Percentiles rank a stretch among this genome's conserved stretches.
These are phyloP conservation scores for Lottia scabra DNA, from an alignment of 2,888 invertebrate species.

Conservation along the genomic window DNA sequence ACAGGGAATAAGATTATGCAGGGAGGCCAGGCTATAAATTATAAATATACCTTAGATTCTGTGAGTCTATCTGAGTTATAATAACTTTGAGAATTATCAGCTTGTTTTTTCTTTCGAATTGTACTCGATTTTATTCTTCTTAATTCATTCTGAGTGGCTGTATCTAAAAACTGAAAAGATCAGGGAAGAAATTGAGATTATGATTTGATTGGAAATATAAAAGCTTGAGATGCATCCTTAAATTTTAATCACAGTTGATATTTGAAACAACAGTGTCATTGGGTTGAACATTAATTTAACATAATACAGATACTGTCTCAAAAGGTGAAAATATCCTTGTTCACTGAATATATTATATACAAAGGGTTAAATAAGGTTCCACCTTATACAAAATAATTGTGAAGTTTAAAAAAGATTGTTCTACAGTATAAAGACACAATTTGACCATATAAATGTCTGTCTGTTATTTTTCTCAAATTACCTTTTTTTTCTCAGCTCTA, in stretches of 20 bases:
- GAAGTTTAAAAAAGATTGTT: no score
- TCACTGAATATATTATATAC: no score
- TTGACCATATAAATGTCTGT: no score
- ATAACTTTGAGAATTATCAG: constrained; percentile 38
- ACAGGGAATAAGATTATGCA: no score
- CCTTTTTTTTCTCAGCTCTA: constrained; percentile 51
- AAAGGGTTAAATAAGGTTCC: no score
- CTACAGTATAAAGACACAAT: no score
- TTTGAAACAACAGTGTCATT: no score
- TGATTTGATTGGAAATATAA: not conserved
- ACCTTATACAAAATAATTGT: no score
- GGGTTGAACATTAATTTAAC: no score
- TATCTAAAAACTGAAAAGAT: constrained; percentile 48
- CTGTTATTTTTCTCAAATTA: constrained; percentile 22
- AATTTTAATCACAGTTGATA: not conserved
- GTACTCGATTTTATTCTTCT: constrained; percentile 60
- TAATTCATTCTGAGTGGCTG: constrained; percentile 59
- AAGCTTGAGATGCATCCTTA: not conserved
- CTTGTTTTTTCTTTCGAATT: constrained; percentile 51
- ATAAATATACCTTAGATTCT: constrained; percentile 47
- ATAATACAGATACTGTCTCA: no score
- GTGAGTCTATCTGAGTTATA: constrained; percentile 53
- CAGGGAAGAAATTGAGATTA: not conserved
- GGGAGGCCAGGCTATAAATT: not conserved
- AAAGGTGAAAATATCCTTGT: no score